A percentile compares a stretch with the other conserved stretches of the same genome.
Conservation (phyloP, 2,797 vertebrate species). For the Dryobates pubescens region DNA sequence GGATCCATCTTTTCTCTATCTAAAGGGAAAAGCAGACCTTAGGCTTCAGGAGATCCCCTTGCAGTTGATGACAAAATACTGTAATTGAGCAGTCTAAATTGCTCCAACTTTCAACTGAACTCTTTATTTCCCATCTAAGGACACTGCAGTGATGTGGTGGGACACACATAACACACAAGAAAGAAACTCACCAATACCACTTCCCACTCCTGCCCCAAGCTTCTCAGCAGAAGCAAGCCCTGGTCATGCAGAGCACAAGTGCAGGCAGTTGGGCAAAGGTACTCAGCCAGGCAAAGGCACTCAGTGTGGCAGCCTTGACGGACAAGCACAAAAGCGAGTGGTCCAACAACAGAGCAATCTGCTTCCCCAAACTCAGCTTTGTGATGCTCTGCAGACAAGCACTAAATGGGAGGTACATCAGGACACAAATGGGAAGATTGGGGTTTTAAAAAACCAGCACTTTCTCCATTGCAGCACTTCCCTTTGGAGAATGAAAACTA, state of each 20-base stretch:
- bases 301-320: accelerated
- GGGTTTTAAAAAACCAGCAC: neutral
- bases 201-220: neutral
- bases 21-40: neutral
- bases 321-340: accelerated
- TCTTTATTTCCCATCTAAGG: neutral
- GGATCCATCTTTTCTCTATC: neutral
- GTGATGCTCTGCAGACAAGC: neutral
- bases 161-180: accelerated
- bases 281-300: neutral
- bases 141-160: neutral
- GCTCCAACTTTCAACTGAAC: neutral
- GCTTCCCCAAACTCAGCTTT: neutral
- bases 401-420: neutral
- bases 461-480: neutral
- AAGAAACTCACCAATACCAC: neutral
- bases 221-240: neutral
- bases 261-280: too few species aligned
- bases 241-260: neutral
- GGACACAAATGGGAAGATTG: neutral
- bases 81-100: neutral
- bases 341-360: neutral
- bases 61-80: neutral
- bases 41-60: neutral
- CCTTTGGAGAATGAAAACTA: neutral